Percentiles rank a stretch among this genome's conserved stretches.
Conservation (phyloP, 2,888 invertebrate species). For the Listrodromus nycthemerus region DNA sequence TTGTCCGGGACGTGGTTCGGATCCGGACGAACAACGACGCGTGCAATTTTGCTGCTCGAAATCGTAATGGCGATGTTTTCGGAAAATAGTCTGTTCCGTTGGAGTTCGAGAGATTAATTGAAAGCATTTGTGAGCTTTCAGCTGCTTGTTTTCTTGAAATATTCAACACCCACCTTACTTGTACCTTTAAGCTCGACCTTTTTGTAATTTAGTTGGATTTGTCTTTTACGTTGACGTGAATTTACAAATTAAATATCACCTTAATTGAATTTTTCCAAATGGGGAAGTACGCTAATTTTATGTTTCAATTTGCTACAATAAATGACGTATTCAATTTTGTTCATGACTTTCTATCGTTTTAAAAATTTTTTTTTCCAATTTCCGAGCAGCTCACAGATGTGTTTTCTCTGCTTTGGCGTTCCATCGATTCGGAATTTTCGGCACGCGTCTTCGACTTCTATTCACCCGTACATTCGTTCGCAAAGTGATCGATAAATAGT, state of each 20-base stretch:
- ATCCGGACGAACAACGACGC: constrained; percentile 42
- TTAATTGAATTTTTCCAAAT: no score
- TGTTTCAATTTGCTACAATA: no score
- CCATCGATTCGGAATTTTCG: background rate
- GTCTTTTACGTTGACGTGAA: no score
- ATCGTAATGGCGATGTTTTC: constrained; percentile 2
- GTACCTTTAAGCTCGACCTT: background rate
- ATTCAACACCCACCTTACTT: background rate
- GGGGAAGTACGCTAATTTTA: no score
- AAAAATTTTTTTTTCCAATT: background rate
- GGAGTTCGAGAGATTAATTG: background rate
- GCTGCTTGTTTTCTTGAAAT: background rate
- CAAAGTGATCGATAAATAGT: no score
- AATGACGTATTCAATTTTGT: no score
- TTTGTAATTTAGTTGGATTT: background rate
- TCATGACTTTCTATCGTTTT: no score
- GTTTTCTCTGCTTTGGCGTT: background rate
- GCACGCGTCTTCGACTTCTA: background rate
- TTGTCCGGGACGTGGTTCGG: constrained; percentile 37
- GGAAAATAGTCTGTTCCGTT: constrained; percentile 17
- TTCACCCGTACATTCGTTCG: background rate
- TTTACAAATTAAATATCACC: no score
- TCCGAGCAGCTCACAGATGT: background rate
- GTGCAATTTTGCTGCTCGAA: constrained; percentile 54
- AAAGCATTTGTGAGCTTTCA: background rate